Conservation (phyloP, 2,888 invertebrate genomes). For the Thyatira batis region DNA sequence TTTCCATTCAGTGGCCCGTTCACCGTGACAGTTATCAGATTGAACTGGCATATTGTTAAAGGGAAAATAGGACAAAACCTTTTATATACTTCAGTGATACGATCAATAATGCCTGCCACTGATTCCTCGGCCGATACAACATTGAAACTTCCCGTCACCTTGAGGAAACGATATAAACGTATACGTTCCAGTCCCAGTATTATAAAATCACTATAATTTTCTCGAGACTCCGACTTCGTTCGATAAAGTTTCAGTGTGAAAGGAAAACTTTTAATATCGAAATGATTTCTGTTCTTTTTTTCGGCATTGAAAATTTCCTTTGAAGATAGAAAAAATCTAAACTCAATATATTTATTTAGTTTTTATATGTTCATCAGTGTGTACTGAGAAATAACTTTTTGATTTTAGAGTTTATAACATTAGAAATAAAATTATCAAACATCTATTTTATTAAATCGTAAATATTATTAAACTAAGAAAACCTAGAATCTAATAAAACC, state of each 20-base stretch:
- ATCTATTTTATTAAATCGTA: too few species aligned
- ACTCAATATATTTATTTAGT: too few species aligned
- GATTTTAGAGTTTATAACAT: too few species aligned
- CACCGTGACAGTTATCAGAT: not conserved
- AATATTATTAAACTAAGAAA: too few species aligned
- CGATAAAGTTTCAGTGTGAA: not conserved
- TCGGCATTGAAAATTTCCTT: too few species aligned
- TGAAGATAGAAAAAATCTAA: too few species aligned
- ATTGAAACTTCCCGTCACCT: not conserved
- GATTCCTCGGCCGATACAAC: not conserved
- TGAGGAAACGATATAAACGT: not conserved
- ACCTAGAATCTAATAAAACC: too few species aligned
- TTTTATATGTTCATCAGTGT: too few species aligned
- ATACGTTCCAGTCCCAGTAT: not conserved
- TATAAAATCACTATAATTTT: not conserved
- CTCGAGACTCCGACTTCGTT: not conserved
- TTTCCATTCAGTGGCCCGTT: not conserved
- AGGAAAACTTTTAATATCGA: not conserved
- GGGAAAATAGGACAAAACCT: not conserved
- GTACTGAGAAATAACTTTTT: too few species aligned
- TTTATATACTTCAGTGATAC: not conserved
- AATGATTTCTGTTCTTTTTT: not conserved
- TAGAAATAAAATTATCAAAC: too few species aligned
- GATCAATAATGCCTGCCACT: not conserved
- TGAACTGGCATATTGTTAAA: not conserved